Percentiles rank a stretch among this genome's conserved stretches.
phyloP scores from a whole-genome alignment of 2,113 vertebrate species.

The Hemiprocne comata region DNA sequence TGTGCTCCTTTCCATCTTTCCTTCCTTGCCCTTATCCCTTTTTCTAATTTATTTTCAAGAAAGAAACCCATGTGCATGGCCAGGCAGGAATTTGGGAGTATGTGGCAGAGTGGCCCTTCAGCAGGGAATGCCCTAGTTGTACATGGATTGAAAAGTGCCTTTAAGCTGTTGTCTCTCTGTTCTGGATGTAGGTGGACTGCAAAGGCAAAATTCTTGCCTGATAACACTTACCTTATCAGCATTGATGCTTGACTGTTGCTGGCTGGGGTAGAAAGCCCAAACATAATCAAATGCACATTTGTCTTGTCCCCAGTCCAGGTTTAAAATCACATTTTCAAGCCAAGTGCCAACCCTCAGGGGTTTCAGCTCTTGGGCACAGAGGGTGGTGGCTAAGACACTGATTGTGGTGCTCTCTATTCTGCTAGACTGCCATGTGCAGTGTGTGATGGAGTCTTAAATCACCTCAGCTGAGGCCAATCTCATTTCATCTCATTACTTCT shows the following conservation, averaged over 20 bases:
- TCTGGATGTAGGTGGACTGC: not conserved
- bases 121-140: not conserved
- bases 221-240: not conserved
- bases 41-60: not conserved
- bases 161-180: not conserved
- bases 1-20: fast-evolving
- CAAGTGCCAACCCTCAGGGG: not conserved
- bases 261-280: not conserved
- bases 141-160: not conserved
- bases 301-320: not conserved
- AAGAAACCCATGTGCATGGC: not conserved
- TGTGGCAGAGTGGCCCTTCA: not conserved
- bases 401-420: not conserved
- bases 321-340: not conserved
- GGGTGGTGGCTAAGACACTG: not conserved
- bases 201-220: not conserved
- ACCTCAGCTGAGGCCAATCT: not conserved
- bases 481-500: not conserved
- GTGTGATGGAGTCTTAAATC: not conserved
- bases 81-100: not conserved
- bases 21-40: not conserved
- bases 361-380: not conserved
- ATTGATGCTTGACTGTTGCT: not conserved
- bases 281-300: not conserved
- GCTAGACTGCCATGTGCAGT: not conserved